Percentiles rank a stretch among this genome's conserved stretches.
phyloP scores from a whole-genome alignment of 1,140 invertebrate genomes.

The Chymomyza costata region DNA sequence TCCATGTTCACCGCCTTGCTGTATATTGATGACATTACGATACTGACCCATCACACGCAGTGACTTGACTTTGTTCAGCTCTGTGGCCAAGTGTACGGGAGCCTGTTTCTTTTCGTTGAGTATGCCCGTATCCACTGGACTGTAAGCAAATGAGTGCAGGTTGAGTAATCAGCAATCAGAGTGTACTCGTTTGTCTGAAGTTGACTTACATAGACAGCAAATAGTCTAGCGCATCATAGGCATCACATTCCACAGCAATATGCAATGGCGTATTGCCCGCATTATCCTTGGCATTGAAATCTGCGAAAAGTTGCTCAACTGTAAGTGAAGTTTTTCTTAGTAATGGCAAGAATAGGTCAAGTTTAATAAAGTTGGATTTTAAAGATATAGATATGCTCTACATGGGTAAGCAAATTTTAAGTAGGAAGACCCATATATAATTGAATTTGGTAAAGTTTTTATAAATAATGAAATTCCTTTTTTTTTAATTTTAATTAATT shows the following conservation, averaged over 20 bases:
- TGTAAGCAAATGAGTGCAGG: constrained; percentile 44
- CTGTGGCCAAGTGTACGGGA: constrained; percentile 86
- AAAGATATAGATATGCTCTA: no score
- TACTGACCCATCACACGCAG: constrained; percentile 82
- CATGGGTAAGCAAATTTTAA: no score
- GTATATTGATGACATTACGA: constrained; percentile 81
- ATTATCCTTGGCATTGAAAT: constrained; percentile 85
- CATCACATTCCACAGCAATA: constrained; percentile 84
- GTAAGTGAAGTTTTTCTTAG: constrained; percentile 15
- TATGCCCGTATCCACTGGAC: constrained; percentile 82
- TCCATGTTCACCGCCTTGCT: constrained; percentile 86
- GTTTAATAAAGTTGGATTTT: no score
- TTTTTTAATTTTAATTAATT: no score
- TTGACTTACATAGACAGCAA: constrained; percentile 84
- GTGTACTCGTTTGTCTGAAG: no score
- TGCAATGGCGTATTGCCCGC: constrained; percentile 89
- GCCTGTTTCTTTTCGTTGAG: constrained; percentile 87
- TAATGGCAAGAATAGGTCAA: no score
- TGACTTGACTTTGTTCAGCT: constrained; percentile 83
- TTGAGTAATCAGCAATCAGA: background rate
- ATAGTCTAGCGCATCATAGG: constrained; percentile 83
- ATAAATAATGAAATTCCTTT: no score
- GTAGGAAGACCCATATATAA: no score
- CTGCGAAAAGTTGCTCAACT: no score
- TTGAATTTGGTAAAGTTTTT: no score